Conservation (phyloP, 2,888 invertebrate genomes). For the Drosophila fungiperda region DNA sequence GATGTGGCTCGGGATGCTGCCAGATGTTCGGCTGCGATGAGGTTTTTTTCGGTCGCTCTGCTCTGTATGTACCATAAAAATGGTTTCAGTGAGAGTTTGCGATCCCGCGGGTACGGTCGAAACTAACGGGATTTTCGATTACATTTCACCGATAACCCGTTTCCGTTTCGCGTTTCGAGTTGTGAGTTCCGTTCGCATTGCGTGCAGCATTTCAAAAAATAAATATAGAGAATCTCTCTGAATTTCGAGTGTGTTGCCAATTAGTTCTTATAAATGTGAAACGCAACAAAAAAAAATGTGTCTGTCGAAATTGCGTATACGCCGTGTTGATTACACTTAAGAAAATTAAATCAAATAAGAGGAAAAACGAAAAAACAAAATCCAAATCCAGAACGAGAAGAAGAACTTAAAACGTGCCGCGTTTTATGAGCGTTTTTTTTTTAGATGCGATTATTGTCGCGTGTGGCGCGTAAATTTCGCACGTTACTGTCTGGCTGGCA, state of each 20-base stretch:
- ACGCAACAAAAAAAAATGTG: conserved; percentile 46
- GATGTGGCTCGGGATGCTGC: conserved; percentile 61
- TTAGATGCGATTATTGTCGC: conserved; percentile 50
- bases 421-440: conserved; percentile 37
- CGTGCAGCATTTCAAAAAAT: conserved; percentile 20
- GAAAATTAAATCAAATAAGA: conserved; percentile 6
- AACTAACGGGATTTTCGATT: conserved; percentile 76
- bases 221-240: conserved; percentile 23
- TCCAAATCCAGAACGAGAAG: not conserved
- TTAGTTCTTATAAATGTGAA: conserved; percentile 51
- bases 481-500: conserved; percentile 37
- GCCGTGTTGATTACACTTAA: conserved; percentile 35
- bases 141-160: conserved; percentile 26
- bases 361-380: not conserved
- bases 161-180: conserved; percentile 45
- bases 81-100: conserved; percentile 85
- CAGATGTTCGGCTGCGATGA: conserved; percentile 32
- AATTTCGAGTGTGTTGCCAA: conserved; percentile 25
- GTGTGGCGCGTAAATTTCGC: conserved; percentile 49
- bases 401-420: conserved; percentile 38
- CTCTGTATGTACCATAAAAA: conserved; percentile 84
- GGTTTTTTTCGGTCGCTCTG: conserved; percentile 49
- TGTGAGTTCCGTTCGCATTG: conserved; percentile 25
- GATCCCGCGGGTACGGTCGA: conserved; percentile 85
- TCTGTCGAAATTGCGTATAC: conserved; percentile 35